Base-by-base conservation (phyloP, 92 coral and sea anemone genomes). In the Porites lobata region DNA sequence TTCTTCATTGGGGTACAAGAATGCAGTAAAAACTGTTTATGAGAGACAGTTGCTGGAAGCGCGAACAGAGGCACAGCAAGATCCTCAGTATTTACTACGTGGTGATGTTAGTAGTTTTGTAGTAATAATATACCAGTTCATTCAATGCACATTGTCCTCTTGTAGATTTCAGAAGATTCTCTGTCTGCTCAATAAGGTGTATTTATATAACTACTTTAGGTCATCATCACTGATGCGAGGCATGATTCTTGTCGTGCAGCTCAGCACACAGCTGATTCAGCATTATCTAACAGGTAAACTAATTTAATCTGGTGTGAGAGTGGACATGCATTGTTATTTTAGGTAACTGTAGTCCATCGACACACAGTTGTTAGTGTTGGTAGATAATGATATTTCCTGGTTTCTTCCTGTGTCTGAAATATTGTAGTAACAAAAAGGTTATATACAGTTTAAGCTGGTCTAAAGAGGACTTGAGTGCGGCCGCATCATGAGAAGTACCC, bases 201-300 rank as follows among this genome's bases (percentile, higher is more conserved):
- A 54, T 54, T 8, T 54, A 12, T 43, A 3, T 38, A 17, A 13
- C 17, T 70, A 9, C 38, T 66, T 68, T 19, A 81, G 85, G 75
- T 81, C 56, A 81, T 81, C 29, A 81, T 75, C 5, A 83, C 87
- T 54, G 79, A 72, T 71, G 87, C 87, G 9, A 83, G 87, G 61
- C 87, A 83, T 71, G 87, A 72, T 79, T 70, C 86, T 32, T 71
- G 86, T 67, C 78, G 78, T 82, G 68, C 65, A 47, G 86, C 86
- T 47, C 76, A 65, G 22, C 88, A 85, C 21, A 85, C 88, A 43
- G 75, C 88, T 73, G 88, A 75, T 73, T 72, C 88, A 62, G 73
- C 82, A 2, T 7, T 85, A 72, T 85, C 82, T 20, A 6, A 85
- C 82, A 4, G 75, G 88, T 85, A 69, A 17, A 69, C 24, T 52